Evolutionary conservation across 2,113 vertebrate genomes (phyloP).

Genomic region (Hippocampus abdominalis): DNA sequence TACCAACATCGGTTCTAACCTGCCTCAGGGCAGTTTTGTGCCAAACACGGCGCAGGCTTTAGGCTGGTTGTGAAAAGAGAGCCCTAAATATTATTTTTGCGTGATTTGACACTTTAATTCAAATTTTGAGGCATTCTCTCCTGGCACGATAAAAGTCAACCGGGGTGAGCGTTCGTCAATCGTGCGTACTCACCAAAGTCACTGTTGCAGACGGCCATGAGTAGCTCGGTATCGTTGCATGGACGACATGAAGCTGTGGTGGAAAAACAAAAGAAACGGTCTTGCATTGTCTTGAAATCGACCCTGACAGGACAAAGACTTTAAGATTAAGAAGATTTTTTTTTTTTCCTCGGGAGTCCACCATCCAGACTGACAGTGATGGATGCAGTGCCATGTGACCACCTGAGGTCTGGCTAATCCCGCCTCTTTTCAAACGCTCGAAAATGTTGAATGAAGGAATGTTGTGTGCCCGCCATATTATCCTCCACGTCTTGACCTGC

Average conservation of each 20-base stretch:
- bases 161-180: not conserved
- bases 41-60: no score
- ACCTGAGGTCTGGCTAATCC: slow-evolving; percentile 1
- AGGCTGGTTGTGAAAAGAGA: no score
- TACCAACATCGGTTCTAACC: no score
- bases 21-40: no score
- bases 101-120: not conserved
- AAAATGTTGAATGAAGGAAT: slow-evolving; percentile 46
- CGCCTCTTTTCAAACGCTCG: slow-evolving; percentile 6
- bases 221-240: slow-evolving; percentile 75
- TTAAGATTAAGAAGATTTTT: no score
- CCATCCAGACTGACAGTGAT: slow-evolving; percentile 10
- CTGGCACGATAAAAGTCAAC: no score
- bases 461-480: slow-evolving; percentile 8
- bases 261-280: not conserved
- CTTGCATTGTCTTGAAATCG: no score
- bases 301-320: no score
- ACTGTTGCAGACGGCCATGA: slow-evolving; percentile 80
- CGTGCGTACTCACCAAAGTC: slow-evolving; percentile 75
- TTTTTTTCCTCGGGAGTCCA: not conserved
- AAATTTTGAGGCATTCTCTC: not conserved
- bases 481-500: slow-evolving; percentile 28
- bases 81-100: no score
- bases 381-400: slow-evolving; percentile 5
- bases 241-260: slow-evolving; percentile 72